A percentile compares a stretch with the other conserved stretches of the same genome.
Conservation (phyloP, 2,797 vertebrate genomes). For the Florisuga fusca region DNA sequence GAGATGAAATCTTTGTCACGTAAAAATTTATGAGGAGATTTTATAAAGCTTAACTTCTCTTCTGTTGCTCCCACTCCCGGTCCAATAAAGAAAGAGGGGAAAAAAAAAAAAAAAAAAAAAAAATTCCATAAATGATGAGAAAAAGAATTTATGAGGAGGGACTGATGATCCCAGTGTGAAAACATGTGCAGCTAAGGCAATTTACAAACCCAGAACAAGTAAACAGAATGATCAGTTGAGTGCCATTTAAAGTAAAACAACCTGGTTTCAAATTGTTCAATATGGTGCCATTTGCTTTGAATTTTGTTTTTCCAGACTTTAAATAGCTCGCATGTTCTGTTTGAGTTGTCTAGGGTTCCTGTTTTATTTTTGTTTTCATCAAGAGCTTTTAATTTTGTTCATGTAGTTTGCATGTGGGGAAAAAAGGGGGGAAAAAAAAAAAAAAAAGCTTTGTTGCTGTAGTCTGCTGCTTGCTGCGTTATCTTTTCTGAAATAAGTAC, state of each 20-base stretch:
- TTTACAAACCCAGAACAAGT: not conserved
- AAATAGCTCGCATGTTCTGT: not conserved
- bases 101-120: not conserved
- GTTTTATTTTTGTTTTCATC: not conserved
- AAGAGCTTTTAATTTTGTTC: conserved; percentile 13
- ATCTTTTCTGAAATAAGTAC: conserved; percentile 29
- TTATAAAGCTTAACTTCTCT: not conserved
- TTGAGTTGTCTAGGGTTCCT: not conserved
- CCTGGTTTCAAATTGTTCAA: not conserved
- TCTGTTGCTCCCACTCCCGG: not conserved
- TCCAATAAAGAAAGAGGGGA: not conserved
- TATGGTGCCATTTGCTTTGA: not conserved
- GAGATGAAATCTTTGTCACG: not conserved
- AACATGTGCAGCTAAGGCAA: not conserved
- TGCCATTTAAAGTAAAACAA: not conserved
- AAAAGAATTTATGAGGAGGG: not conserved
- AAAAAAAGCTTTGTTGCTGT: not conserved
- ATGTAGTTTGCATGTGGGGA: not conserved
- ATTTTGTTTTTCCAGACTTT: not conserved
- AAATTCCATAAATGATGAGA: not conserved
- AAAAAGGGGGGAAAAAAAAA: too few species aligned
- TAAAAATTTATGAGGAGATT: not conserved
- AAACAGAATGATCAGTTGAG: not conserved
- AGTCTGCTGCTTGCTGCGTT: not conserved
- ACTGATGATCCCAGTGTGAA: not conserved